Evolutionary conservation across 2,797 vertebrate genomes (phyloP).

Genomic region (Myotis pilosus): DNA sequence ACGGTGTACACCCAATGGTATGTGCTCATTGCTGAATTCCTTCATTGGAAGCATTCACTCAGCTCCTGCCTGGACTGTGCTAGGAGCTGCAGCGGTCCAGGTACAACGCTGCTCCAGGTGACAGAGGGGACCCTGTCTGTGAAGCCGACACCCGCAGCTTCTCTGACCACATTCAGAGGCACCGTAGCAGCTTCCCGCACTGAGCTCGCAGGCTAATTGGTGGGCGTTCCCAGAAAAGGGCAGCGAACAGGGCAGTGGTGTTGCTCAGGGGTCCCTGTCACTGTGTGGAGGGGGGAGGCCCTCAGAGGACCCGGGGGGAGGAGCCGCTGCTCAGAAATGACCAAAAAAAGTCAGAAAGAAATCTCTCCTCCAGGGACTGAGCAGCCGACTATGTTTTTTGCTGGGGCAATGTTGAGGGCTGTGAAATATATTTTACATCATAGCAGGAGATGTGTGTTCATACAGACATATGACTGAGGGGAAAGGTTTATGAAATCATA

Average conservation of each 20-base stretch:
- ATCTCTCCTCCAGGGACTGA: background rate
- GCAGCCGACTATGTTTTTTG: background rate
- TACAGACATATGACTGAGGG: background rate
- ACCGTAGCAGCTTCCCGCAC: background rate
- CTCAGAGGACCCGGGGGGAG: background rate
- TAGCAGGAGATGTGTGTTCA: background rate
- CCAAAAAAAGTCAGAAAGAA: background rate
- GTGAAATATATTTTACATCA: constrained; percentile 16
- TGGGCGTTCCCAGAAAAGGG: background rate
- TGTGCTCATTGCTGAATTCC: background rate
- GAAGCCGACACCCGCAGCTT: background rate
- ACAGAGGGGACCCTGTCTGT: background rate
- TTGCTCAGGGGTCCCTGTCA: background rate
- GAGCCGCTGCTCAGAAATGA: background rate
- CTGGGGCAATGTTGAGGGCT: background rate
- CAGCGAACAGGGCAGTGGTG: background rate
- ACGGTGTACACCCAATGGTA: background rate
- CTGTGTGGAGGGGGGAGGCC: background rate
- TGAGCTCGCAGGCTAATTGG: background rate
- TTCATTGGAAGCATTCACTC: background rate
- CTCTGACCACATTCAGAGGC: background rate
- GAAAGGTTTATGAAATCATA: constrained; percentile 31
- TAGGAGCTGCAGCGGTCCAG: background rate
- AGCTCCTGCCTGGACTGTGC: background rate
- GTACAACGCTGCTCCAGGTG: background rate